Percentiles rank a stretch among this genome's conserved stretches.
These are phyloP conservation scores for Campylomormyrus numenius DNA, from an alignment of 2,113 vertebrate genomes.

Conservation along the genomic window DNA sequence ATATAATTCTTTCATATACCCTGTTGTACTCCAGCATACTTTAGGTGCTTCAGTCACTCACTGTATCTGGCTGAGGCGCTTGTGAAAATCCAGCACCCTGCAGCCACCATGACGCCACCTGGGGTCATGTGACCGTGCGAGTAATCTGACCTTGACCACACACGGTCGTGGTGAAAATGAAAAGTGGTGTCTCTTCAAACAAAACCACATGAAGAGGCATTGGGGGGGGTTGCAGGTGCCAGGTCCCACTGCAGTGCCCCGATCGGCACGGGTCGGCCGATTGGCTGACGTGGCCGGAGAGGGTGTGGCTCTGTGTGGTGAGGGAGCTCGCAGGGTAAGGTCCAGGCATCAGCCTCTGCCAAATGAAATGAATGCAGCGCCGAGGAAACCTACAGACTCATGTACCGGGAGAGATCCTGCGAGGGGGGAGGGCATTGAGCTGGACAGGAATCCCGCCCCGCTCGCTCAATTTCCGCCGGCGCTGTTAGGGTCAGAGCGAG, in stretches of 20 bases:
- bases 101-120: too few relatives aligned
- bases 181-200: neutral
- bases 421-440: neutral
- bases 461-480: neutral
- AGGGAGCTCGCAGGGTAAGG: neutral
- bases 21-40: neutral
- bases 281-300: neutral
- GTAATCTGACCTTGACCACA: neutral
- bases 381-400: neutral
- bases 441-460: neutral
- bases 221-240: neutral
- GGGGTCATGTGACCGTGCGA: neutral
- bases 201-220: neutral
- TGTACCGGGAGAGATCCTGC: neutral
- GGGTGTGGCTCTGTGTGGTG: neutral
- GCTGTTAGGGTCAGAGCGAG: neutral
- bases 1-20: neutral
- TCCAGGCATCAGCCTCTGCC: neutral
- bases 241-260: neutral
- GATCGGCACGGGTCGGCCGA: neutral
- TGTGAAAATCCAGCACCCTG: neutral
- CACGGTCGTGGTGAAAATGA: neutral
- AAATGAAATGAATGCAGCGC: neutral
- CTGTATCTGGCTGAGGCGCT: neutral
- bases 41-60: neutral